Evolutionary conservation across 2,797 vertebrate genomes (phyloP), one percentile per base, ranked within the genome.

Genomic region (Onychomys torridus): DNA sequence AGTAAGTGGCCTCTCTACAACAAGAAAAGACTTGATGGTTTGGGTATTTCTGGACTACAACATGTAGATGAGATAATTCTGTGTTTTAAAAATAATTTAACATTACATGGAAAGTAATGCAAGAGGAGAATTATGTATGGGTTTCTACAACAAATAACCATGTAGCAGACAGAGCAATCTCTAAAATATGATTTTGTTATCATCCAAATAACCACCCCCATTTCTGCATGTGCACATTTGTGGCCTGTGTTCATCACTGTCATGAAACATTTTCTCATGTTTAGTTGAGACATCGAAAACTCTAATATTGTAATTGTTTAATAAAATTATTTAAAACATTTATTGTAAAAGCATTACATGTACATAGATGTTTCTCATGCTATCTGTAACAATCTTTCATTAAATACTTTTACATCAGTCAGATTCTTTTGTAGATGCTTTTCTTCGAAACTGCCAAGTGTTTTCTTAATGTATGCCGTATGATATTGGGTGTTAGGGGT

Each of bases 381-480:
- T 82, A 85, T 52, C 59, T 88, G 40, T 73, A 91, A 93, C 71
- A 82, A 84, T 87, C 76, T 92, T 93, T 95, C 59, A 83, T 82
- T 91, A 93, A 90, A 46, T 81, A 91, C 12, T 93, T 81, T 91
- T 83, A 75, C n/a, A 63, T 79, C 25, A 25, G 49, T 52, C 55
- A 91, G 94, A 93, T 97, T 95, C 67, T 67, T 96, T 92, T 97
- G 61, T 94, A 83, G 34, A 86, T 92, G 37, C 1, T 92, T 92
- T 94, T 75, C 63, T 63, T 71, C 85, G 46, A 88, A 93, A 93
- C 83, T 88, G 57, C 17, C n/a, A 97, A 90, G 25, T 79, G 34
- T 84, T 93, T 93, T 43, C 23, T 81, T 92, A 94, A 82, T 83
- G 84, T 78, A 40, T 96, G 61, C 55, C 89, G 76, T 52, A 79